Percentiles rank a stretch among this genome's conserved stretches.
Evolutionary conservation across 1,140 invertebrate genomes (phyloP).

Genomic region (Proctacanthus coquilletti): DNA sequence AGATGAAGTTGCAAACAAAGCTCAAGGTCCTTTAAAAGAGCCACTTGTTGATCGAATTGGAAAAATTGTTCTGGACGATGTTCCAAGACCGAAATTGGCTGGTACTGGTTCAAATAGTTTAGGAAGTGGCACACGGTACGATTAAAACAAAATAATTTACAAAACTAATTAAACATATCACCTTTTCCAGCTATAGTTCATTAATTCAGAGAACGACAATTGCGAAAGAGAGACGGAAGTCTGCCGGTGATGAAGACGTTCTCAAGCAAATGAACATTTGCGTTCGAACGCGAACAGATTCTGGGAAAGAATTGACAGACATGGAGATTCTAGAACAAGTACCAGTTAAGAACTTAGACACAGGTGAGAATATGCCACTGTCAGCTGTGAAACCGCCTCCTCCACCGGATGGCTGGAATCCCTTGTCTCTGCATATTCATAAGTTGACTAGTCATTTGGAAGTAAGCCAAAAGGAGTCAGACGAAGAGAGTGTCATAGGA

Average conservation of each 20-base stretch:
- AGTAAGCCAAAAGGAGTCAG: constrained; percentile 42
- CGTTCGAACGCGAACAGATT: constrained; percentile 67
- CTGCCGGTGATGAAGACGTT: constrained; percentile 55
- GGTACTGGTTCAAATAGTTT: constrained; percentile 28
- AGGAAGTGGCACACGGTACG: constrained; percentile 24
- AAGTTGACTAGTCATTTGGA: constrained; percentile 39
- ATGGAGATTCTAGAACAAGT: constrained; percentile 86
- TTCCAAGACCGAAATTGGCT: constrained; percentile 19
- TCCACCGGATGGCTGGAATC: constrained; percentile 36
- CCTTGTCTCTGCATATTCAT: constrained; percentile 89
- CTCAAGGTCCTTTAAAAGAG: constrained; percentile 39
- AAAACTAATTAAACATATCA: no score
- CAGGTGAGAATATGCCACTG: constrained; percentile 39
- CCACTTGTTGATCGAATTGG: constrained; percentile 44
- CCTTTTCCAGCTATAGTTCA: constrained; percentile 17
- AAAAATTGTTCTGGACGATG: constrained; percentile 31
- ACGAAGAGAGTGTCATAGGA: constrained; percentile 69
- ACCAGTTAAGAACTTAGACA: constrained; percentile 86
- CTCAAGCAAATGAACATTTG: constrained; percentile 55
- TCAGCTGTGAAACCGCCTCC: constrained; percentile 28
- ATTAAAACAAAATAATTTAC: no score
- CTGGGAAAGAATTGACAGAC: constrained; percentile 68
- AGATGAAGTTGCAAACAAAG: constrained; percentile 53
- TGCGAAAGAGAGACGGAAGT: constrained; percentile 49
- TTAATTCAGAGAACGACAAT: constrained; percentile 17